These are phyloP conservation scores for Polypedilum vanderplanki DNA, from an alignment of 1,140 invertebrate species.

Conservation along the genomic window DNA sequence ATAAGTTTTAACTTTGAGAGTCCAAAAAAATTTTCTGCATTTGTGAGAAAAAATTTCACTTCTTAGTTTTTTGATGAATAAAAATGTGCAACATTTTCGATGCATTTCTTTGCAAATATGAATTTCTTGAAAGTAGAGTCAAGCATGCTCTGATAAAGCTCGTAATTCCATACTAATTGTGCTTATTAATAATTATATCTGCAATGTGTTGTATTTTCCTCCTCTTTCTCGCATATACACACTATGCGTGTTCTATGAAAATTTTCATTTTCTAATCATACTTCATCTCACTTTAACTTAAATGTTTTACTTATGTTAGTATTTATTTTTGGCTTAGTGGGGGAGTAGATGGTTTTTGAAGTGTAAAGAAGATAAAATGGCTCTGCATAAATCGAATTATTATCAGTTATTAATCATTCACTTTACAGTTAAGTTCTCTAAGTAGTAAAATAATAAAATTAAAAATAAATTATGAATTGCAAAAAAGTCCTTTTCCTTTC, in stretches of 20 bases:
- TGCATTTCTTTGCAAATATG: background rate
- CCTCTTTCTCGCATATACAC: background rate
- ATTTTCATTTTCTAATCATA: conserved; percentile 15
- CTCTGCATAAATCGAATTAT: conserved; percentile 3
- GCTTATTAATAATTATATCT: background rate
- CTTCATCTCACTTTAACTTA: background rate
- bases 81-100: background rate
- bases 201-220: background rate
- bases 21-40: too few relatives aligned
- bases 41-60: background rate
- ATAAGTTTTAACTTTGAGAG: too few relatives aligned
- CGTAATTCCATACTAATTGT: background rate
- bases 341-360: background rate
- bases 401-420: conserved; percentile 13
- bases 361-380: conserved; percentile 18
- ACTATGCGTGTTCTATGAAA: conserved; percentile 1
- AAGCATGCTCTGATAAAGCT: conserved; percentile 4
- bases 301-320: background rate
- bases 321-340: background rate
- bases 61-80: background rate
- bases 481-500: conserved; percentile 3
- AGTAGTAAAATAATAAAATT: too few relatives aligned
- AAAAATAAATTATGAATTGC: background rate
- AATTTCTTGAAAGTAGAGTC: background rate
- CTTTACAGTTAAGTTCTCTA: background rate